A percentile compares a stretch with the other conserved stretches of the same genome.
These are phyloP conservation scores for Drosophila dives DNA, from an alignment of 2,888 invertebrate genomes.

Conservation along the genomic window DNA sequence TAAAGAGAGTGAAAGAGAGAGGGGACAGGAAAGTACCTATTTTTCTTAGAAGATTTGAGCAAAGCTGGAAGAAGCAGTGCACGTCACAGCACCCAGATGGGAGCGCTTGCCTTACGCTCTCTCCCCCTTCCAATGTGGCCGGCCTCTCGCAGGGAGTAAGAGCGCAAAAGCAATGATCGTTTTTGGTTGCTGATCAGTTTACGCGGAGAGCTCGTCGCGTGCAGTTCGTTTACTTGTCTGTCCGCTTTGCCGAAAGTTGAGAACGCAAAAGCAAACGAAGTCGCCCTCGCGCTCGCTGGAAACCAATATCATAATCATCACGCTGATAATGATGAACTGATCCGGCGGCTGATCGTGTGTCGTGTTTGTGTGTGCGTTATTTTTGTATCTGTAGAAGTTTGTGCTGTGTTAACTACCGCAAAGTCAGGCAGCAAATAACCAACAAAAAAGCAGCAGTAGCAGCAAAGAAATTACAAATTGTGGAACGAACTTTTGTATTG, in stretches of 20 bases:
- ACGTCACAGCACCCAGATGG: slow-evolving; percentile 2
- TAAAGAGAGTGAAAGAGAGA: neutral
- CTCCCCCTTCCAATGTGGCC: slow-evolving; percentile 10
- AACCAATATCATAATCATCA: slow-evolving; percentile 26
- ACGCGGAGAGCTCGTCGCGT: slow-evolving; percentile 63
- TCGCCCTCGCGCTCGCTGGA: slow-evolving; percentile 52
- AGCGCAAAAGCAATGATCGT: slow-evolving; percentile 21
- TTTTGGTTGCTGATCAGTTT: slow-evolving; percentile 50
- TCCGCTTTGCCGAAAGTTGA: slow-evolving; percentile 63
- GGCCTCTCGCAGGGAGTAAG: slow-evolving; percentile 21
- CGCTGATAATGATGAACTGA: slow-evolving; percentile 59
- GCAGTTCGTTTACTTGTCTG: slow-evolving; percentile 47
- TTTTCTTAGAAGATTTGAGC: slow-evolving; percentile 40
- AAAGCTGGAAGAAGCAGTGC: slow-evolving; percentile 32
- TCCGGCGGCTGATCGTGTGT: slow-evolving; percentile 63
- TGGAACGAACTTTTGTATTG: slow-evolving; percentile 52
- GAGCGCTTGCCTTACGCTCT: slow-evolving; percentile 10
- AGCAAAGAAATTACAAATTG: slow-evolving; percentile 51
- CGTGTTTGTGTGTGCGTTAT: slow-evolving; percentile 22
- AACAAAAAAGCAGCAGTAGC: slow-evolving; percentile 32
- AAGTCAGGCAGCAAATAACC: slow-evolving; percentile 40
- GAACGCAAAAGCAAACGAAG: slow-evolving; percentile 47
- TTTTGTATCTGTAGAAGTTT: slow-evolving; percentile 23
- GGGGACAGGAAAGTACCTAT: slow-evolving; percentile 34
- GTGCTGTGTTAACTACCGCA: slow-evolving; percentile 61